phyloP scores from a whole-genome alignment of 2,797 vertebrate species.

The Syncerus caffer region DNA sequence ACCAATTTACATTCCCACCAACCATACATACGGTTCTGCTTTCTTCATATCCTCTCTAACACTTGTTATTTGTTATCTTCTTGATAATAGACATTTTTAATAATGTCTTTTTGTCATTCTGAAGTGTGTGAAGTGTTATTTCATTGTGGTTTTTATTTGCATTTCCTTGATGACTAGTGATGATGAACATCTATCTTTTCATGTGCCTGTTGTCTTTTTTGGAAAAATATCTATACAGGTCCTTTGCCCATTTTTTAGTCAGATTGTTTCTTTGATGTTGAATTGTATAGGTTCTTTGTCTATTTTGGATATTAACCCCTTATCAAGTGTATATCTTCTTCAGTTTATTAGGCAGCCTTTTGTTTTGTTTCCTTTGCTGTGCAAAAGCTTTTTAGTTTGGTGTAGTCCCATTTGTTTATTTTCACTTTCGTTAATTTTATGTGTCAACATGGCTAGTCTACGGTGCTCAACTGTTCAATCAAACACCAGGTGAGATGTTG shows the following conservation, averaged over 20 bases:
- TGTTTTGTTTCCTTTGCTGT: neutral
- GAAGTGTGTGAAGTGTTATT: neutral
- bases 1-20: neutral
- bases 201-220: neutral
- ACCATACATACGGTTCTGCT: neutral
- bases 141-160: neutral
- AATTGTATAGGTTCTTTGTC: neutral
- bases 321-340: neutral
- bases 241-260: neutral
- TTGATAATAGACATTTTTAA: neutral
- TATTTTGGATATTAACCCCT: neutral
- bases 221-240: neutral
- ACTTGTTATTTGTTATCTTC: neutral
- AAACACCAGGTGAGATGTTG: neutral
- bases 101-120: neutral
- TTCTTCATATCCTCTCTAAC: neutral
- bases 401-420: neutral
- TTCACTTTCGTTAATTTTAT: neutral
- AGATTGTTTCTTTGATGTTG: neutral
- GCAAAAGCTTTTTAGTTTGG: neutral
- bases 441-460: neutral
- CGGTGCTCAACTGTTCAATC: rapidly evolving
- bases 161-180: neutral
- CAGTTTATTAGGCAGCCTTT: neutral
- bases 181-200: neutral